Base-by-base conservation (phyloP, 2,888 invertebrate species). In the Drosophila pseudotalamancana region DNA sequence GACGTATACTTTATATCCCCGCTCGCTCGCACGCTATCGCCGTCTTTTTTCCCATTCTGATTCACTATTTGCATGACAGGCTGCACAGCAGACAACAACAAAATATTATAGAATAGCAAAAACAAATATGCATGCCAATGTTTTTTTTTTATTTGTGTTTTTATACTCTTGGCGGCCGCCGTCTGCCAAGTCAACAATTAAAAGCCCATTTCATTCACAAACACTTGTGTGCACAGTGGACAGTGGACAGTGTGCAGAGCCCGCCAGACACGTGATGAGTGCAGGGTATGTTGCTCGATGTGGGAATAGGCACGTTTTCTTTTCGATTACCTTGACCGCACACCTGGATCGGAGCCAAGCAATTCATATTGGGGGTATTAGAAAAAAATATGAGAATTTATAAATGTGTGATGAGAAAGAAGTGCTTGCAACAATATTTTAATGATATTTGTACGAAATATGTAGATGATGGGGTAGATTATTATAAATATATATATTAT, bases 141-240 rank as follows among this genome's bases (percentile, higher is more conserved):
- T 32, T 61, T 62, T 12, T 46, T 16, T 37, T 14, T 31, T 34
- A 39, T 9, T 46, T 57, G 43, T 68, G 60, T 55, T 61, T 57
- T 55, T 48, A 37, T 60, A 42, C 56, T 61, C 53, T 53, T 53
- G 67, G 55, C 43, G 57, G 61, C 43, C 61, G 68, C 11, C 23
- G 27, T 63, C 63, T 61, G 73, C 72, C 55, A 63, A 63, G 59
- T 69, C 73, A 66, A 71, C 80, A 84, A 81, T 81, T 84, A 81
- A 80, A 81, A 70, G 67, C 65, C 77, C 72, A 75, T 81, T 81
- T 75, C 84, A 80, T 80, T 84, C 81, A 83, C 69, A 76, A 72
- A 80, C 35, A 69, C 53, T 51, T 61, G 61, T 14, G 27, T 46
- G 65, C 31, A 60, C 25, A 32, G 31, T 56, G 49, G 40, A 42